phyloP scores from a whole-genome alignment of 2,888 invertebrate species.

The Callinectes sapidus region DNA sequence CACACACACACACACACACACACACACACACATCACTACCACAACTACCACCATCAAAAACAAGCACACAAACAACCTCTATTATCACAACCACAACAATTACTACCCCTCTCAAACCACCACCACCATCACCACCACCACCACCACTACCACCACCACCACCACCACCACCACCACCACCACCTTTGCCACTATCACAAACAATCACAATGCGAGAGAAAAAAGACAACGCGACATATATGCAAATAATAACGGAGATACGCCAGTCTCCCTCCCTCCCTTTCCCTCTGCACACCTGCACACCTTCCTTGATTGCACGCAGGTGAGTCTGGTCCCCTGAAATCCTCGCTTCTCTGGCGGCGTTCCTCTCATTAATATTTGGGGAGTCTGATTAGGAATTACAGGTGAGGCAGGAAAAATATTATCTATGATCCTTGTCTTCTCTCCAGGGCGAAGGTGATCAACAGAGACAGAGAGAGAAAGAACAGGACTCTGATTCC shows the following conservation, averaged over 20 bases:
- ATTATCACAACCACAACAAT: not conserved
- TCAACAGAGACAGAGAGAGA: not conserved
- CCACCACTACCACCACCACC: constrained; percentile 42
- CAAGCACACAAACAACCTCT: not conserved
- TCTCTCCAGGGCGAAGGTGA: not conserved
- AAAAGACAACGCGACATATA: constrained; percentile 9
- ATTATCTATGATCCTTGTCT: not conserved
- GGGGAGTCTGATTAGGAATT: not conserved
- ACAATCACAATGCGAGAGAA: not conserved
- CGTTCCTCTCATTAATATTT: not conserved
- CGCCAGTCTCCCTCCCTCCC: not conserved
- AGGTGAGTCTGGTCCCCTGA: not conserved
- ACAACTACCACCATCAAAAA: not conserved
- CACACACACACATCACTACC: not conserved
- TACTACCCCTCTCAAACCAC: not conserved
- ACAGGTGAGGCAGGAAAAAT: not conserved
- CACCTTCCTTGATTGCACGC: not conserved
- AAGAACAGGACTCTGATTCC: not conserved
- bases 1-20: constrained; percentile 32
- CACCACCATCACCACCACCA: constrained; percentile 26
- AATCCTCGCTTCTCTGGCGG: not conserved
- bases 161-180: constrained; percentile 13
- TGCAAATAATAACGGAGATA: constrained; percentile 29
- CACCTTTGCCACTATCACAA: not conserved
- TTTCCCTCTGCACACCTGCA: constrained; percentile 6